Evolutionary conservation across 2,113 vertebrate species (phyloP).

Genomic region (Puma concolor): DNA sequence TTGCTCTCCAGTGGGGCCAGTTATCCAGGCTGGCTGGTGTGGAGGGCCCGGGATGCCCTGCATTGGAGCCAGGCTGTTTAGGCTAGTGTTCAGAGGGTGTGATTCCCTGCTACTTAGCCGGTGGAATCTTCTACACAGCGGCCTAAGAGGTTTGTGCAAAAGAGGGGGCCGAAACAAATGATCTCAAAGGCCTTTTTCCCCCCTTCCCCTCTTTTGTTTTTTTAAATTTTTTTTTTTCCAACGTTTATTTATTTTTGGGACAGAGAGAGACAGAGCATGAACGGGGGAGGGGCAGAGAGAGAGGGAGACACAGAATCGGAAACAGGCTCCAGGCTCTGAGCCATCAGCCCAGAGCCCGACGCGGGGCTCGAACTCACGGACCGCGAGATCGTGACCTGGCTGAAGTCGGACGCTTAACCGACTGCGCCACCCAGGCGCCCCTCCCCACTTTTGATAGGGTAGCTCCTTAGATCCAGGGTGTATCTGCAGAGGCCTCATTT

Average conservation of each 20-base stretch:
- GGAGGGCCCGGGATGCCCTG: rapidly evolving
- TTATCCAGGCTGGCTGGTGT: background rate
- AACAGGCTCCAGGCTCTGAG: too few species aligned
- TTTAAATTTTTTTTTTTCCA: too few species aligned
- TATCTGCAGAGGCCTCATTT: background rate
- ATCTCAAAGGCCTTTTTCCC: background rate
- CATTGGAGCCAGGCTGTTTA: background rate
- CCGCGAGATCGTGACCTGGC: too few species aligned
- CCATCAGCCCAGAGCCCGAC: too few species aligned
- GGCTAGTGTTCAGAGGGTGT: background rate
- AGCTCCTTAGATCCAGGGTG: background rate
- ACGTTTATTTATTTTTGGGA: too few species aligned
- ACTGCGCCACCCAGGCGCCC: too few species aligned
- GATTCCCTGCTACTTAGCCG: background rate
- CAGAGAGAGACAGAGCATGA: too few species aligned
- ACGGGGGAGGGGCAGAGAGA: too few species aligned
- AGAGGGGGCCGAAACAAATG: background rate
- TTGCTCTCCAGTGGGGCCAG: background rate
- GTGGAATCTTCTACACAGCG: background rate
- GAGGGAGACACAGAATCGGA: too few species aligned
- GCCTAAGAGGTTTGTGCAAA: background rate
- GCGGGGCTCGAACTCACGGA: too few species aligned
- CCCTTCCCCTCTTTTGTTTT: background rate
- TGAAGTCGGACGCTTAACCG: too few species aligned
- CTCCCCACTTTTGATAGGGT: background rate